These are phyloP conservation scores for Eptatretus atami DNA, from an alignment of 2,797 vertebrate genomes.

Conservation along the genomic window DNA sequence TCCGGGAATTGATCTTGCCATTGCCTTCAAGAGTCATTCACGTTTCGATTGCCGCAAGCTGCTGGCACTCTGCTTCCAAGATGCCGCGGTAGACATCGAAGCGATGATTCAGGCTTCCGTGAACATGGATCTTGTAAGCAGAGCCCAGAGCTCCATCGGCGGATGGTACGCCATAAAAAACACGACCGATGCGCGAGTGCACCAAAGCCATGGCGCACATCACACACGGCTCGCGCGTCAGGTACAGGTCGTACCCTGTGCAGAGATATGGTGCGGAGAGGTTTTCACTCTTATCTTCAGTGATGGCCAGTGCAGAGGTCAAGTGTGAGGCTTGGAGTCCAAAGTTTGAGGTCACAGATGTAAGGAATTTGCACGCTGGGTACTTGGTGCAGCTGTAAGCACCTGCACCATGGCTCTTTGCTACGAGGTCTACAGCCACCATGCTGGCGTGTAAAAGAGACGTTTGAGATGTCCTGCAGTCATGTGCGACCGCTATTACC, in stretches of 20 bases:
- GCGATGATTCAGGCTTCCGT: slow-evolving; percentile 37
- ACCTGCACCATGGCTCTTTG: slow-evolving; percentile 30
- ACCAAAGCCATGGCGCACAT: slow-evolving; percentile 64
- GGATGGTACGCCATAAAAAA: slow-evolving; percentile 31
- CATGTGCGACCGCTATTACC: slow-evolving; percentile 28
- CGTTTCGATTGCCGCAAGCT: slow-evolving; percentile 10
- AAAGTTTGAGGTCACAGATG: background rate
- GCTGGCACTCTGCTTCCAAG: slow-evolving; percentile 19
- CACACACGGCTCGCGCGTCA: slow-evolving; percentile 43
- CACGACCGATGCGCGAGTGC: slow-evolving; percentile 33
- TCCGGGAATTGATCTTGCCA: no score
- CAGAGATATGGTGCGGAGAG: slow-evolving; percentile 29
- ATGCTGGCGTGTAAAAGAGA: slow-evolving; percentile 41
- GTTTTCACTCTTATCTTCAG: background rate
- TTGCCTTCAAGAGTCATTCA: no score
- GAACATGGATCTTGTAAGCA: slow-evolving; percentile 28
- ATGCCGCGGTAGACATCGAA: slow-evolving; percentile 39
- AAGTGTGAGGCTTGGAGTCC: background rate
- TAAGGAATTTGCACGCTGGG: slow-evolving; percentile 14
- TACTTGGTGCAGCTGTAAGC: slow-evolving; percentile 16
- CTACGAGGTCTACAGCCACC: slow-evolving; percentile 46
- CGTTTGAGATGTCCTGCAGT: slow-evolving; percentile 16
- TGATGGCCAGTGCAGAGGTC: background rate
- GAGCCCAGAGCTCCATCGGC: slow-evolving; percentile 32
- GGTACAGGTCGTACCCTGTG: slow-evolving; percentile 38